Evolutionary conservation across 2,113 vertebrate species (phyloP), one percentile per base, ranked within the genome.

Genomic region (Silurus asotus): DNA sequence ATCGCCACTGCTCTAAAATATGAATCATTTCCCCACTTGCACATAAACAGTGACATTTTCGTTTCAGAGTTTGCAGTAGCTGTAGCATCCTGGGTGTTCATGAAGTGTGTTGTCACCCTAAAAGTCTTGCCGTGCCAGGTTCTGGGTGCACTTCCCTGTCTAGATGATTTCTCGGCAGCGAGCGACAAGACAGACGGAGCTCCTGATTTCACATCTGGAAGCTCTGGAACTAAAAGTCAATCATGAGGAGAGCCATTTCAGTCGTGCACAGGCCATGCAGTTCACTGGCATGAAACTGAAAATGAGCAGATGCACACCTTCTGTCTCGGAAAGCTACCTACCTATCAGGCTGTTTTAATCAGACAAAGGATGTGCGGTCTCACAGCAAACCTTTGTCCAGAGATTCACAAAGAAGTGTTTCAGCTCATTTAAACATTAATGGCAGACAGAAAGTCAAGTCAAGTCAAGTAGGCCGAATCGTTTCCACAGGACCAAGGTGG

Each of bases 141-240:
- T n/a, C 74, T 23, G 11, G 17, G 53, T 53, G 45, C 25, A 55
- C 51, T 23, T 77, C 5, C 4, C 75, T 55, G n/a, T 77, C 23
- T 77, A 3, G n/a, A 55, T 55, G 23, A 77, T 25, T 77, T 53
- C 23, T 76, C 4, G 11, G 72, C 19, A 76, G 48, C 48, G 53
- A 76, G 49, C 14, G 20, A 76, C 23, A 53, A 76, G 49, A 49
- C 74, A 76, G 49, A 53, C 13, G 11, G 23, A 76, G 23, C 74
- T 76, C 49, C 48, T 23, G 45, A 74, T 49, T 74, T 74, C 70
- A 74, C 70, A 74, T 51, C 70, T 74, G 70, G 17, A 74, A 74
- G 48, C 70, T 10, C 19, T 49, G 70, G 13, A 76, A 76, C 74
- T 53, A 51, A 28, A 78, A 15, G 75, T 58, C 53, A 56, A 25